Conservation (phyloP, 2,113 vertebrate genomes). For the Columba janthina region DNA sequence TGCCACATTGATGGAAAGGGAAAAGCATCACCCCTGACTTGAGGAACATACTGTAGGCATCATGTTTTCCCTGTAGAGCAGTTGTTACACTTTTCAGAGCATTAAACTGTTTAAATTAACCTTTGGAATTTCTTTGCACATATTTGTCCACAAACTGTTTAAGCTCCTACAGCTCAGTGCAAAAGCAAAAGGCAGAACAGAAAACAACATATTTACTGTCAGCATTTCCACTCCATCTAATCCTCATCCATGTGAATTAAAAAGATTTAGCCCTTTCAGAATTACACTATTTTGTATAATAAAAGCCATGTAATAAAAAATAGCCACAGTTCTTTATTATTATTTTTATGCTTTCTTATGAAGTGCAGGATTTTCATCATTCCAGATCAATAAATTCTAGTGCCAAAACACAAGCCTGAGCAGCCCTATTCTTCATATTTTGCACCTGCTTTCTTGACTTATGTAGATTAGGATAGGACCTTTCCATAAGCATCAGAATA, state of each 20-base stretch:
- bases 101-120: slow-evolving; percentile 14
- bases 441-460: not conserved
- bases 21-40: not conserved
- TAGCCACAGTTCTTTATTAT: not conserved
- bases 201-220: not conserved
- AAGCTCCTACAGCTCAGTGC: not conserved
- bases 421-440: not conserved
- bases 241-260: not conserved
- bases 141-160: not conserved
- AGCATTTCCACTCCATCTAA: not conserved
- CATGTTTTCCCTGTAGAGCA: not conserved
- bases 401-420: not conserved
- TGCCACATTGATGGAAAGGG: not conserved
- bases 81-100: not conserved
- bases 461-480: not conserved
- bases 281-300: not conserved
- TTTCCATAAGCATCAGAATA: not conserved
- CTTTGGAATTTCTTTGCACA: not conserved
- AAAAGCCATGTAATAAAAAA: not conserved
- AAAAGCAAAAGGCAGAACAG: not conserved
- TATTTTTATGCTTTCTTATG: not conserved
- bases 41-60: not conserved
- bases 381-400: not conserved
- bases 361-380: not conserved
- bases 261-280: not conserved